Evolutionary conservation across 2,113 vertebrate species (phyloP), one percentile per base, ranked within the genome.

Genomic region (Rostratula benghalensis): DNA sequence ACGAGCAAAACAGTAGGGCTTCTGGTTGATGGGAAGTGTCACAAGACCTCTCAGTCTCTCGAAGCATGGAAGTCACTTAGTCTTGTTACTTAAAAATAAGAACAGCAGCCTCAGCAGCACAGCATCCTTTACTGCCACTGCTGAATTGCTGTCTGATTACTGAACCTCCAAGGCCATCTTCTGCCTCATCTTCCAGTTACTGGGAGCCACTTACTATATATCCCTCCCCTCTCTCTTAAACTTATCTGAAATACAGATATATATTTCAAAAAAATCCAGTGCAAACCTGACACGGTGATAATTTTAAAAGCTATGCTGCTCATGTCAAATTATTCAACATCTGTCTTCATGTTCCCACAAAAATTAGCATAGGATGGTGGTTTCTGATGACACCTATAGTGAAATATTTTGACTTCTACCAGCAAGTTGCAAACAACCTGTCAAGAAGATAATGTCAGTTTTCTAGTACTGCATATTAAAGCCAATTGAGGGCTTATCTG

Each of bases 321-420:
- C 95, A 93, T 97, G 97, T 98, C 98, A 98, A 98, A 98, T 98
- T 98, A 98, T 97, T 98, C 98, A 98, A 98, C 98, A 98, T 98
- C 98, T 98, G 97, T 98, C 98, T 98, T 98, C 98, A 97, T 97
- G 98, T 97, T 98, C 97, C 95, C 97, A 98, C 96, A 98, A 97
- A 98, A 98, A 98, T 98, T 98, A 98, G 98, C 98, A 98, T 98
- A 98, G 97, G 97, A 98, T 98, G 97, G 98, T 98, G 98, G 98
- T 98, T 98, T 98, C 97, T 97, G 98, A 98, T 98, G 98, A 98
- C 98, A 98, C 97, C 97, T 98, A 95, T 95, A 95, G 97, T 98
- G 98, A 98, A 98, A 98, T 98, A 98, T 98, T 98, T 98, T 98
- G 98, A 98, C 97, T 98, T 97, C 97, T 92, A 97, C 97, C 97